Evolutionary conservation across 2,797 vertebrate genomes (phyloP), one percentile per base, ranked within the genome.

Genomic region (Alexandromys oeconomus): DNA sequence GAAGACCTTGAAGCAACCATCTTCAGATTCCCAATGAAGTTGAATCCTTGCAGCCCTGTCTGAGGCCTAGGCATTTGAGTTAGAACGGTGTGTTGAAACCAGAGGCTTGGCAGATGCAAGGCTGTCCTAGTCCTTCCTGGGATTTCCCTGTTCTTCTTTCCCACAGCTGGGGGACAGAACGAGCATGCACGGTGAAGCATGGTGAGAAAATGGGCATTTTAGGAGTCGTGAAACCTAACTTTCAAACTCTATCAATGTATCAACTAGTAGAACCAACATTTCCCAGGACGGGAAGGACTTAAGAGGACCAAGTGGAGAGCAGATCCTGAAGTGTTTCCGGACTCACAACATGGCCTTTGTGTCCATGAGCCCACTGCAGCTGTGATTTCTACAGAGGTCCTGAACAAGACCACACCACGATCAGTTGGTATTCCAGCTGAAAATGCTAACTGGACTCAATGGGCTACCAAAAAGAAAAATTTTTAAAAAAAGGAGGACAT

Each of bases 141-240:
- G 37, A 13, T 15, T 6, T 12, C 10, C 17, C 65, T 34, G 9
- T 6, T 0, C 31, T 54, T 51, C 7, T 13, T 27, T 0, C 48
- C 19, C 0, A 0, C n/a, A 34, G 9, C 43, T 2, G 2, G 43
- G 19, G 3, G 8, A 31, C 1, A 29, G 37, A 87, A 34, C 10
- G 19, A 27, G 0, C 29, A 21, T 7, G 9, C 23, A 19, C 2
- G 7, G n/a, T 0, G 4, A n/a, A 40, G 14, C 11, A 11, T 14
- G 23, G 48, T 15, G 71, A 61, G n/a, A 51, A 77, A 80, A 51
- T n/a, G 0, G 23, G 29, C 12, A 34, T 34, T 43, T 74, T 69
- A 71, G 81, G 25, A 7, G 3, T 46, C 37, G 2, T n/a, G 23
- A 54, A 85, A 48, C 17, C 4, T 48, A 87, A 63, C 31, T 51